Percentiles rank a stretch among this genome's conserved stretches.
phyloP scores from a whole-genome alignment of 2,888 invertebrate genomes.

The Amphiduros pacificus region DNA sequence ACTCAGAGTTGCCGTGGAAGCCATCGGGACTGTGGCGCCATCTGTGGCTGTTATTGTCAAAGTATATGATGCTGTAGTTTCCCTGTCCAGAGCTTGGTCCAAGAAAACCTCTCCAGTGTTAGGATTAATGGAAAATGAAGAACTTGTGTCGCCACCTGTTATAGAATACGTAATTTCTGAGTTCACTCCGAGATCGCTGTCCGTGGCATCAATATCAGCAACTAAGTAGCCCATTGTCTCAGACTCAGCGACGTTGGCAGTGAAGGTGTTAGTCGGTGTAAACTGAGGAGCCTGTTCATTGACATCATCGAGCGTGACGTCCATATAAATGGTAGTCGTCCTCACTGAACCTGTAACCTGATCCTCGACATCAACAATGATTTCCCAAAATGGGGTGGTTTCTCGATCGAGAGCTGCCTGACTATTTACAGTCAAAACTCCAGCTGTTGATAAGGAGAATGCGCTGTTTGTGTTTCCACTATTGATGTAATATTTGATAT shows the following conservation, averaged over 20 bases:
- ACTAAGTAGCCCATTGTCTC: too few relatives aligned
- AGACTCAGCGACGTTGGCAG: background rate
- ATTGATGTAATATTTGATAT: background rate
- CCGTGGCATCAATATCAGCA: background rate
- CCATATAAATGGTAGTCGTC: too few relatives aligned
- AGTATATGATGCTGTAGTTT: background rate
- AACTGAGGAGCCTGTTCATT: background rate
- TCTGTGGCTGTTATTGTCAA: background rate
- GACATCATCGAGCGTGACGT: background rate
- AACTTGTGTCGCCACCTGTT: background rate
- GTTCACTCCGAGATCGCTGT: conserved; percentile 2
- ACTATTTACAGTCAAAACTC: too few relatives aligned
- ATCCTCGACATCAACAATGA: background rate
- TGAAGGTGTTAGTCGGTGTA: too few relatives aligned
- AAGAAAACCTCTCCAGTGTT: background rate
- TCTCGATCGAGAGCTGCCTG: background rate
- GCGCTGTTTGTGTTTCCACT: background rate
- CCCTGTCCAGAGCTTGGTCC: conserved; percentile 1
- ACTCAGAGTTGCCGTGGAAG: background rate
- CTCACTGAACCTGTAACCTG: background rate
- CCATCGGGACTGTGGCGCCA: background rate
- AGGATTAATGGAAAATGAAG: background rate
- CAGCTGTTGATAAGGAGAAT: too few relatives aligned
- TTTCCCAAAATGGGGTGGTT: background rate
- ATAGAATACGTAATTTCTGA: background rate